Evolutionary conservation across 2,797 vertebrate species (phyloP), one percentile per base, ranked within the genome.

Genomic region (Cuniculus paca): DNA sequence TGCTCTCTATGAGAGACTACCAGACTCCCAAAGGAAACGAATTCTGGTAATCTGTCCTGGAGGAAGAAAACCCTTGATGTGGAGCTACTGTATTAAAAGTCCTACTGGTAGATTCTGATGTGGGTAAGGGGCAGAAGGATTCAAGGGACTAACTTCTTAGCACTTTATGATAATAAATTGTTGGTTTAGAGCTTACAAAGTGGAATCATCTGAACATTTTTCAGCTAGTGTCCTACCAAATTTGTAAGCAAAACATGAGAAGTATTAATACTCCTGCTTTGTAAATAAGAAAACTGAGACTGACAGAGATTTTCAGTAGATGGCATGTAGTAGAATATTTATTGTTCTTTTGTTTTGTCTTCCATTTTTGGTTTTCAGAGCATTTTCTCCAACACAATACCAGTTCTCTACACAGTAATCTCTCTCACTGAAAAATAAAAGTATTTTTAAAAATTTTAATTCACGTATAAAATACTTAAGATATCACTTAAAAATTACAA

Each of bases 1-100:
- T 10, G 42, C 22, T 90, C 22, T 34, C 20, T n/a, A 9, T 10
- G 45, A 26, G 42, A 88, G 26, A 14, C 54, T 39, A 89, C 72
- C 36, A 2, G 83, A 79, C 70, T 90, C 63, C 31, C 61, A 75
- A 68, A 93, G 61, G 91, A 82, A 91, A 31, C 72, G 28, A 82
- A 36, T 8, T 45, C 83, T 45, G 4, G 16, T 50, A 56, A 31
- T 19, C 60, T 80, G 65, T 45, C 34, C 24, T 5, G 0, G 28
- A 3, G 6, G 19, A 54, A 74, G 4, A 4, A 13, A 11, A 52
- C 70, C 58, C 52, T 31, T 84, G 17, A 34, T 36, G 11, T 36
- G 22, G 36, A 93, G 70, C 4, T 42, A 3, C 48, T 12, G n/a
- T 56, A 5, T 48, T 82, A 92, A 92, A 61, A 74, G 45, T 1